These are phyloP conservation scores for Sebastes kiyomatsui DNA, from an alignment of 2,797 vertebrate species.

Conservation along the genomic window DNA sequence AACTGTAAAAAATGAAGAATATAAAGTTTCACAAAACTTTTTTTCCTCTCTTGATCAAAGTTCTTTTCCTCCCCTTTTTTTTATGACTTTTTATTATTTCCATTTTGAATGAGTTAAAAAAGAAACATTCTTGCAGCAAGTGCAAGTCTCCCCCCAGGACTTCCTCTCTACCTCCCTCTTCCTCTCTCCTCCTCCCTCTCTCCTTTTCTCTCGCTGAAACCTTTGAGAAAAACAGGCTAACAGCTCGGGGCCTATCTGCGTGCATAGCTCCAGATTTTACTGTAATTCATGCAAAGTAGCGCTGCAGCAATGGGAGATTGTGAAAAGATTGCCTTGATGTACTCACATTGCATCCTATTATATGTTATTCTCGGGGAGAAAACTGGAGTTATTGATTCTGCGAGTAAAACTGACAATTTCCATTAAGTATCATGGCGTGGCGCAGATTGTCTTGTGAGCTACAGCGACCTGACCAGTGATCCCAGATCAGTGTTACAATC, in stretches of 20 bases:
- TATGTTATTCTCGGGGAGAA: constrained; percentile 65
- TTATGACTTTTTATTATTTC: constrained; percentile 64
- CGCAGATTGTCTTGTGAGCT: constrained; percentile 34
- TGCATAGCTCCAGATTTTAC: constrained; percentile 74
- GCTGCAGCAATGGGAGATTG: constrained; percentile 64
- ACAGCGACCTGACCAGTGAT: constrained; percentile 44
- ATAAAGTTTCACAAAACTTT: constrained; percentile 83
- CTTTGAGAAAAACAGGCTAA: constrained; percentile 75
- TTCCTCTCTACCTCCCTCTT: constrained; percentile 42
- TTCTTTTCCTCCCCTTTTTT: constrained; percentile 62
- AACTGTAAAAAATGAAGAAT: constrained; percentile 85
- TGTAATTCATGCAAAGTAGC: constrained; percentile 79
- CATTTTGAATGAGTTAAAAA: constrained; percentile 63
- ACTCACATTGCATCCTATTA: constrained; percentile 72
- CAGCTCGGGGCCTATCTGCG: constrained; percentile 71
- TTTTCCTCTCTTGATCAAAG: constrained; percentile 75
- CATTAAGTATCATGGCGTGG: constrained; percentile 45
- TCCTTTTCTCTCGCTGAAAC: constrained; percentile 61
- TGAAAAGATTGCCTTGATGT: constrained; percentile 74
- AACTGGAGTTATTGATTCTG: constrained; percentile 69
- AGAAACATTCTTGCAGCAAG: constrained; percentile 58
- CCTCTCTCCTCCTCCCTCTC: constrained; percentile 25
- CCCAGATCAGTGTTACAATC: constrained; percentile 42
- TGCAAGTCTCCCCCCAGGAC: constrained; percentile 60
- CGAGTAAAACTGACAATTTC: constrained; percentile 70